Evolutionary conservation across 2,888 invertebrate species (phyloP).

Genomic region (Cynaeus angustus): DNA sequence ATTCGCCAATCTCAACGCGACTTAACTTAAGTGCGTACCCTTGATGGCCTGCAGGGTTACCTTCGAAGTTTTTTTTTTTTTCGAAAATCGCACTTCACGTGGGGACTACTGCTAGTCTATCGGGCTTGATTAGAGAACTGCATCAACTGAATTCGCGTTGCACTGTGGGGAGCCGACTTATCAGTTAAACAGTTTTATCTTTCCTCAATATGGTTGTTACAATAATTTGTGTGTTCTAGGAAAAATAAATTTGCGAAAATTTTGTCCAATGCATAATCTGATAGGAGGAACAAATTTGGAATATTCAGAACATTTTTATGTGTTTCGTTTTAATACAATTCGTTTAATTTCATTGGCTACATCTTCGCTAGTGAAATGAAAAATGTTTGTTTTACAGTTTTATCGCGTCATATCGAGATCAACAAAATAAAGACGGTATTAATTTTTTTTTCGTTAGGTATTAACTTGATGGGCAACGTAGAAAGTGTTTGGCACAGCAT

Average conservation of each 20-base stretch:
- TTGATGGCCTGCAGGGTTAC: conserved; percentile 5
- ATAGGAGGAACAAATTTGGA: too few relatives aligned
- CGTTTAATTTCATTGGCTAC: too few relatives aligned
- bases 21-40: conserved; percentile 19
- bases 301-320: too few relatives aligned
- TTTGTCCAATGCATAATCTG: background rate
- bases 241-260: background rate
- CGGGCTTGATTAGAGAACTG: conserved; percentile 5
- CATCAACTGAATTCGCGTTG: conserved; percentile 15
- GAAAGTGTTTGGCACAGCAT: too few relatives aligned
- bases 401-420: too few relatives aligned
- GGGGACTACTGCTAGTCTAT: background rate
- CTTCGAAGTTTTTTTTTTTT: conserved; percentile 16
- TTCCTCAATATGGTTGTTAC: conserved; percentile 16
- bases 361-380: too few relatives aligned
- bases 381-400: too few relatives aligned
- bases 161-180: conserved; percentile 16
- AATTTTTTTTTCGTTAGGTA: too few relatives aligned
- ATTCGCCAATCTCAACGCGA: conserved; percentile 12
- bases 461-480: too few relatives aligned
- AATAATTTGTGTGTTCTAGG: background rate
- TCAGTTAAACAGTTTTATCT: conserved; percentile 32
- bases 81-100: background rate
- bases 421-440: too few relatives aligned
- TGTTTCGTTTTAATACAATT: too few relatives aligned